Conservation (phyloP, 2,113 vertebrate species). For the Cyanocitta stelleri region DNA sequence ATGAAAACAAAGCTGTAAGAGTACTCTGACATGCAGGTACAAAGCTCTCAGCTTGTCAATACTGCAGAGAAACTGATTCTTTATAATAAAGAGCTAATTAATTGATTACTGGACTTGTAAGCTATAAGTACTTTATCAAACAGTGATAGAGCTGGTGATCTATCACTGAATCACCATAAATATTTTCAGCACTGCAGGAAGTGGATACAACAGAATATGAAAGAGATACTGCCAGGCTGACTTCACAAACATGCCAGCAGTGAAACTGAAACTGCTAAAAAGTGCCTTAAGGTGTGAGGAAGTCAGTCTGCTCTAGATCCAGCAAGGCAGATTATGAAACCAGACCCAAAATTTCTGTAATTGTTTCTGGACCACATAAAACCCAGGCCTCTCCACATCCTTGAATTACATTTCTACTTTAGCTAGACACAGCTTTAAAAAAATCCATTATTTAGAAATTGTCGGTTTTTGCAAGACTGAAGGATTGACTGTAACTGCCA, state of each 20-base stretch:
- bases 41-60: neutral
- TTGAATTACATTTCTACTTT: neutral
- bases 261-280: neutral
- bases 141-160: neutral
- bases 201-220: neutral
- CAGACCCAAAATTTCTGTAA: neutral
- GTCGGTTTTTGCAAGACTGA: neutral
- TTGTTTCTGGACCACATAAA: neutral
- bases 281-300: neutral
- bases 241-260: neutral
- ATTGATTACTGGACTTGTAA: neutral
- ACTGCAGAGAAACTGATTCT: neutral
- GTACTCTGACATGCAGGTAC: neutral
- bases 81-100: neutral
- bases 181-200: neutral
- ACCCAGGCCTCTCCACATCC: neutral
- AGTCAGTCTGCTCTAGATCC: neutral
- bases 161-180: neutral
- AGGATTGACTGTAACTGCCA: neutral
- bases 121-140: neutral
- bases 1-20: conserved; percentile 19
- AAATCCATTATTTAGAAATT: neutral
- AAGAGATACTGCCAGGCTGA: neutral
- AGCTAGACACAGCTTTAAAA: neutral
- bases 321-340: neutral